A percentile compares a stretch with the other conserved stretches of the same genome.
phyloP scores from a whole-genome alignment of 2,797 vertebrate species.

The Schizopygopsis pylzovi region DNA sequence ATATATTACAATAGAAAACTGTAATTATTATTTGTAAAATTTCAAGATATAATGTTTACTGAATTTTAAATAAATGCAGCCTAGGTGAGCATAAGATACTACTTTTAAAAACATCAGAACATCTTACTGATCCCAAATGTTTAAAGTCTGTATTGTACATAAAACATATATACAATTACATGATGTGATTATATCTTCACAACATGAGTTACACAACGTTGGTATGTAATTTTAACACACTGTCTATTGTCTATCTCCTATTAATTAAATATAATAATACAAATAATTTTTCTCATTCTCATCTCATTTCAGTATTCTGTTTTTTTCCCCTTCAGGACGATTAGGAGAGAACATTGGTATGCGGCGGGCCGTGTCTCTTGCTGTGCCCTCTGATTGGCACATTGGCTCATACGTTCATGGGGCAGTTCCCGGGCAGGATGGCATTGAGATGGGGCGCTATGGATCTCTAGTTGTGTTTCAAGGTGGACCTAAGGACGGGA shows the following conservation, averaged over 20 bases:
- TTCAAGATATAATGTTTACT: neutral
- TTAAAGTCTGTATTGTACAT: neutral
- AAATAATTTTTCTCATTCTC: neutral
- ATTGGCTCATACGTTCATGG: constrained; percentile 89
- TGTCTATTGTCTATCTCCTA: neutral
- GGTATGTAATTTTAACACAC: neutral
- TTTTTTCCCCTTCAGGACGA: constrained; percentile 74
- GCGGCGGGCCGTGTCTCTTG: constrained; percentile 82
- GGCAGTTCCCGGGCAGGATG: constrained; percentile 60
- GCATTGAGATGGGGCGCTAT: constrained; percentile 85
- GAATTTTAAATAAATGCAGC: neutral
- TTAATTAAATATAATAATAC: neutral
- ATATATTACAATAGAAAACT: neutral
- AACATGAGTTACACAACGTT: neutral
- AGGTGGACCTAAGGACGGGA: constrained; percentile 73
- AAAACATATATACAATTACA: neutral
- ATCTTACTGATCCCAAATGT: neutral
- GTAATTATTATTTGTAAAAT: neutral
- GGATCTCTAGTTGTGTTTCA: constrained; percentile 85
- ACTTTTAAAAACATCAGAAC: no score
- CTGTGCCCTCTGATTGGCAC: constrained; percentile 80
- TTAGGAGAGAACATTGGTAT: constrained; percentile 89
- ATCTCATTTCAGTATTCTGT: neutral
- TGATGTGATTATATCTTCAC: neutral
- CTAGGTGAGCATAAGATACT: neutral